These are phyloP conservation scores for Azorinus chamasolen DNA, from an alignment of 2,888 invertebrate species.

Conservation along the genomic window DNA sequence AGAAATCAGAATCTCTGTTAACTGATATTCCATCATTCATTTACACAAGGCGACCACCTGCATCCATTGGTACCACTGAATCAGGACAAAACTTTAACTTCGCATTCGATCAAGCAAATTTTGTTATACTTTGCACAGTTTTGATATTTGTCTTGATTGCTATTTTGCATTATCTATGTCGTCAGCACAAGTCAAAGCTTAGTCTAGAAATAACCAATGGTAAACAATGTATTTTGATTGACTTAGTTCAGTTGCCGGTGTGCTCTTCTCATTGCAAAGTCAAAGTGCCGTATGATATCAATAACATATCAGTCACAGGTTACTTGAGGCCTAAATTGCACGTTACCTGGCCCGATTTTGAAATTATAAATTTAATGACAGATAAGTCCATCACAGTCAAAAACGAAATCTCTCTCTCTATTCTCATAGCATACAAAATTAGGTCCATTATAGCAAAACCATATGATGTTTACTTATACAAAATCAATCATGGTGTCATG, in stretches of 20 bases:
- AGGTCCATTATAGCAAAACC: background rate
- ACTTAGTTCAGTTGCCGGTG: background rate
- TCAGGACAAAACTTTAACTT: conserved; percentile 2
- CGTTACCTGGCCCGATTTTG: too few relatives aligned
- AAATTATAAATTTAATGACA: too few relatives aligned
- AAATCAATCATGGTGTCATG: background rate
- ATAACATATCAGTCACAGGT: too few relatives aligned
- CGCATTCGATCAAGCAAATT: conserved; percentile 32
- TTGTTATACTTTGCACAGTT: conserved; percentile 11
- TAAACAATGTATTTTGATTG: background rate
- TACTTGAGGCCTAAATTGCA: too few relatives aligned
- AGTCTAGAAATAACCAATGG: conserved; percentile 21
- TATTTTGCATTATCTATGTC: conserved; percentile 4
- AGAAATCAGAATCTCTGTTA: conserved; percentile 8
- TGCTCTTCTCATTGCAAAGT: background rate
- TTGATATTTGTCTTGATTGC: conserved; percentile 1
- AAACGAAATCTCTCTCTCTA: too few relatives aligned
- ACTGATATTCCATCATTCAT: conserved; percentile 29
- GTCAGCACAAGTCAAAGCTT: background rate
- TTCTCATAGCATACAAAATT: too few relatives aligned
- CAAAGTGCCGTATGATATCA: too few relatives aligned
- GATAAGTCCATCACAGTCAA: too few relatives aligned
- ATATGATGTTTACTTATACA: conserved; percentile 1
- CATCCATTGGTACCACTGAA: background rate
- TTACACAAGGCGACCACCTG: background rate